These are phyloP conservation scores for Eospalax fontanierii DNA, from an alignment of 2,797 vertebrate genomes.

Conservation along the genomic window DNA sequence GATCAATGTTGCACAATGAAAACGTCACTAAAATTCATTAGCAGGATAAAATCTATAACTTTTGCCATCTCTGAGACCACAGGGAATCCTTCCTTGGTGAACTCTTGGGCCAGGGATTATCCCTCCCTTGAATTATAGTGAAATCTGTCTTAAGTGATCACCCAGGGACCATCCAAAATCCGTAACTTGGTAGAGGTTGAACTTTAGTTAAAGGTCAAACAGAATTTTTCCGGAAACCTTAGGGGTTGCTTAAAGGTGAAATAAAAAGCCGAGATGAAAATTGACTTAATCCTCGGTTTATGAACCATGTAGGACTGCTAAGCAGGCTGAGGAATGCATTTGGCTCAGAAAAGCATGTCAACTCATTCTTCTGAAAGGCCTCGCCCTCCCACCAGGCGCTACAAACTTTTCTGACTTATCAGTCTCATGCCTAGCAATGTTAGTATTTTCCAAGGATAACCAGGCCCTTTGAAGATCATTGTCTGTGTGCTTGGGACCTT, in stretches of 20 bases:
- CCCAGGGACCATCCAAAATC: conserved; percentile 76
- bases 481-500: background rate
- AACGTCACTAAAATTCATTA: conserved; percentile 77
- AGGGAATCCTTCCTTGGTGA: conserved; percentile 66
- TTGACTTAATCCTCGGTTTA: conserved; percentile 89
- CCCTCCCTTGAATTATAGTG: conserved; percentile 73
- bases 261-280: conserved; percentile 87
- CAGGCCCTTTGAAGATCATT: conserved; percentile 14
- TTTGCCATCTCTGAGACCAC: conserved; percentile 36
- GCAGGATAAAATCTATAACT: conserved; percentile 55
- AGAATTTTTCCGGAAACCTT: conserved; percentile 81
- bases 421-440: background rate
- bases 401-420: conserved; percentile 11
- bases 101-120: conserved; percentile 74
- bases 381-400: conserved; percentile 49
- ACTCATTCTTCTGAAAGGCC: conserved; percentile 81
- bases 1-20: conserved; percentile 65
- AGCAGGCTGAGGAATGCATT: conserved; percentile 72
- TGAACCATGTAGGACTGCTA: conserved; percentile 79
- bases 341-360: conserved; percentile 77
- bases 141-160: conserved; percentile 78
- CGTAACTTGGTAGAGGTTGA: conserved; percentile 80
- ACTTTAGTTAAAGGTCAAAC: conserved; percentile 86
- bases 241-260: conserved; percentile 85
- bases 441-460: background rate